phyloP scores from a whole-genome alignment of 2,113 vertebrate genomes.

The Coregonus clupeaformis region DNA sequence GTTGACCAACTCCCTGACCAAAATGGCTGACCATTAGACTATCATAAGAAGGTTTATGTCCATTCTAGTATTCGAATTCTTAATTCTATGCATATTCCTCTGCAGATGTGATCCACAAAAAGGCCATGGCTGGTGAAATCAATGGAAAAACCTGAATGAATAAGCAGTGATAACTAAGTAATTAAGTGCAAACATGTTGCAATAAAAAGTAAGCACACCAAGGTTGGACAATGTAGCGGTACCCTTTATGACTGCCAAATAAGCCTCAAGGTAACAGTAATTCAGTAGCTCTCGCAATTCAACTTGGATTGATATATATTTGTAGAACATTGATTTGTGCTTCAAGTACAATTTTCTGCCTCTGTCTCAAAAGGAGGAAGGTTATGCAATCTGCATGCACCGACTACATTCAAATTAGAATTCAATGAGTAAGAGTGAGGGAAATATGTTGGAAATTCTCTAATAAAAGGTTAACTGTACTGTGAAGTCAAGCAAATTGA shows the following conservation, averaged over 20 bases:
- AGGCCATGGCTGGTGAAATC: slow-evolving; percentile 29
- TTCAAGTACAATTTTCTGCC: not conserved
- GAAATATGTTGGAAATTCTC: not conserved
- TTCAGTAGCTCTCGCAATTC: slow-evolving; percentile 28
- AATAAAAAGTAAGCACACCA: slow-evolving; percentile 14
- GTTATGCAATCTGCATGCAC: not conserved
- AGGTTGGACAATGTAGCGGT: slow-evolving; percentile 28
- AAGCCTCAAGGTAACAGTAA: slow-evolving; percentile 36
- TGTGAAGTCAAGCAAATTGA: not conserved
- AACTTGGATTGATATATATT: slow-evolving; percentile 27
- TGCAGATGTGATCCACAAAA: slow-evolving; percentile 12
- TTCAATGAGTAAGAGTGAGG: not conserved
- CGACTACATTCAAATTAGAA: not conserved
- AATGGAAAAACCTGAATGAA: slow-evolving; percentile 21
- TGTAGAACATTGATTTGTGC: slow-evolving; percentile 1
- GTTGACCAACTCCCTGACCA: too few relatives aligned
- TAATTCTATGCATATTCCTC: not conserved
- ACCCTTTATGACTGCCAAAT: slow-evolving; percentile 28
- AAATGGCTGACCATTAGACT: not conserved
- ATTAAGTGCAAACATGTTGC: slow-evolving; percentile 46
- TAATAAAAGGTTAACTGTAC: not conserved
- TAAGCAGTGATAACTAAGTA: slow-evolving; percentile 36
- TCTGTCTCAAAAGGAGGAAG: not conserved
- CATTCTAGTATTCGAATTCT: too few relatives aligned
- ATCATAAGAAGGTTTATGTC: not conserved